phyloP scores from a whole-genome alignment of 2,797 vertebrate genomes.

The Leucoraja ocellata region DNA sequence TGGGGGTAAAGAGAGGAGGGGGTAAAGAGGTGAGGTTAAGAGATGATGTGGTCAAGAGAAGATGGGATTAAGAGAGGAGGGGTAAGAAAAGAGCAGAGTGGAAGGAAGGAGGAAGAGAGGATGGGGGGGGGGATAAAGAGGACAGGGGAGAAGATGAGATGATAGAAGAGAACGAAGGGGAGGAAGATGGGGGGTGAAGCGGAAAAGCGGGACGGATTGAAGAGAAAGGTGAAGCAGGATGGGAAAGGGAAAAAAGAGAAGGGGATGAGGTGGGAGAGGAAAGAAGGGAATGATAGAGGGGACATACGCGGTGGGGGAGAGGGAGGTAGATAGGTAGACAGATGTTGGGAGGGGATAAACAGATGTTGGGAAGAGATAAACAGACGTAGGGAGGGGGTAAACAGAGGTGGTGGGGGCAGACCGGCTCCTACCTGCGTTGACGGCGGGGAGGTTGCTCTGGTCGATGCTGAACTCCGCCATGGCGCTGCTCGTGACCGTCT shows the following conservation, averaged over 20 bases:
- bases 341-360: background rate
- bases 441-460: conserved; percentile 11
- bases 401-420: background rate
- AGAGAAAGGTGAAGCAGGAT: too few species aligned
- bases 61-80: too few species aligned
- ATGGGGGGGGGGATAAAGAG: rapidly evolving
- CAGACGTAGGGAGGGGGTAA: background rate
- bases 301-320: background rate
- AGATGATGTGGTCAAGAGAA: too few species aligned
- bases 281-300: background rate
- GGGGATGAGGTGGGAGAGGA: background rate
- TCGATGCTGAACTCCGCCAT: conserved; percentile 28
- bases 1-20: too few species aligned
- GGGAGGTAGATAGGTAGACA: too few species aligned
- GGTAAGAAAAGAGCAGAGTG: background rate
- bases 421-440: background rate
- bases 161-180: too few species aligned
- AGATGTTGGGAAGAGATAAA: too few species aligned
- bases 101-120: background rate
- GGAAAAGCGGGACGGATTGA: background rate
- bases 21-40: background rate
- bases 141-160: too few species aligned
- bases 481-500: background rate
- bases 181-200: background rate
- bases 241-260: background rate